Base-by-base conservation (phyloP, 2,113 vertebrate species). In the Eubucco bourcierii region DNA sequence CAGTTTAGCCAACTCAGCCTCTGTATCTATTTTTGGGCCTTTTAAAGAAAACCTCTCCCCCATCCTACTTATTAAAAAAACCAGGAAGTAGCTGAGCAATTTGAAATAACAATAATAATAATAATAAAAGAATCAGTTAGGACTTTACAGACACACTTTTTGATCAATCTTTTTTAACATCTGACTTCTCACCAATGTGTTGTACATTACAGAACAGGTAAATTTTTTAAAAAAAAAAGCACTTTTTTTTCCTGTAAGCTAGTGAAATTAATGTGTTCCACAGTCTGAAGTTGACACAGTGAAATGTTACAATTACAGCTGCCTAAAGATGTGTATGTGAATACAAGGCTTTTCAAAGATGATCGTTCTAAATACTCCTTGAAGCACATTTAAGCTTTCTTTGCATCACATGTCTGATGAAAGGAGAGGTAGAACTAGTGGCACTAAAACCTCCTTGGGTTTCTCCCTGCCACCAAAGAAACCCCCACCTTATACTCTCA, bases 401-500 rank as follows among this genome's bases (percentile, higher is more conserved):
- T 93, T 83, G 81, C 67, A 74, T 87, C 72, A 78, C 55, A 39
- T 29, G 55, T 90, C 72, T 87, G 14, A 53, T 85, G 88, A 88
- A 88, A 90, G 88, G 55, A 95, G 96, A 96, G 91, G 92, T 92
- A 93, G 89, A 90, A 95, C 64, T 74, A 92, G 79, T 0, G 6
- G 72, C 89, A 85, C 31, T 84, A 80, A 85, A 92, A 84, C 47
- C 76, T 71, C 31, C 19, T 33, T 67, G 41, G 41, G 37, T 74
- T 93, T 84, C 31, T 89, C 60, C 33, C 29, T 76, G 72, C 78
- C 79, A 78, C 64, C 64, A 39, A 29, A 75, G 29, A 89, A 87
- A 83, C 10, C 80, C 73, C 74, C 77, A 53, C 50, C 24, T 68
- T 58, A 19, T 44, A 72, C 37, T 88, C 29, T 24, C 39, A 73